These are phyloP conservation scores for Holacanthus passer DNA, from an alignment of 2,113 vertebrate genomes.

Conservation along the genomic window DNA sequence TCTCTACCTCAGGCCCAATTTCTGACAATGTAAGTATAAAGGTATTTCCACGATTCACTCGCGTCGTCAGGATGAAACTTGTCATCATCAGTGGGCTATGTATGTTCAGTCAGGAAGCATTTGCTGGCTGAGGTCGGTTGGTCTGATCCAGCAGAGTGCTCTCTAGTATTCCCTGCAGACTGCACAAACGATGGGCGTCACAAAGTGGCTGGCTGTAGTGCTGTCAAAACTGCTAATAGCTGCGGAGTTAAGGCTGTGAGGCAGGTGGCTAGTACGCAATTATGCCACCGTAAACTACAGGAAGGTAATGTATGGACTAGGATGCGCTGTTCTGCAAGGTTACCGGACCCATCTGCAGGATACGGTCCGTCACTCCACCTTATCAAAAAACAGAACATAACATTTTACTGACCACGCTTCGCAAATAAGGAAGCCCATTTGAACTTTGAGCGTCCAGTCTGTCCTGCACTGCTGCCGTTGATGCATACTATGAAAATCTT, in stretches of 20 bases:
- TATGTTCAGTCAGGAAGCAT: constrained; percentile 37
- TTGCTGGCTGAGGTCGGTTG: constrained; percentile 19
- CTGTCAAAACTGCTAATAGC: constrained; percentile 48
- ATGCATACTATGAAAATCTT: constrained; percentile 3
- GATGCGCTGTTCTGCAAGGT: not conserved
- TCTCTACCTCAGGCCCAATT: constrained; percentile 36
- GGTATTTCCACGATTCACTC: constrained; percentile 32
- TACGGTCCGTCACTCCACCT: not conserved
- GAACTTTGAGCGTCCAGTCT: not conserved
- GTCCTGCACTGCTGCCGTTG: not conserved
- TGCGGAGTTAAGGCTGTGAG: not conserved
- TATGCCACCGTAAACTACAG: constrained; percentile 7
- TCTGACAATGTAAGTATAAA: constrained; percentile 16
- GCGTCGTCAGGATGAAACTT: constrained; percentile 50
- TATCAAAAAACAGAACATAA: not conserved
- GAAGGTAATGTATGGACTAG: not conserved
- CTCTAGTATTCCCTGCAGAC: constrained; percentile 28
- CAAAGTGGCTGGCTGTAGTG: constrained; percentile 33
- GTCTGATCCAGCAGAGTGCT: constrained; percentile 47
- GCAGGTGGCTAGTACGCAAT: constrained; percentile 3
- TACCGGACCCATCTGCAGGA: not conserved
- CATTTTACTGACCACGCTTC: not conserved
- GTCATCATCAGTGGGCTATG: constrained; percentile 40
- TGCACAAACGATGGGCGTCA: constrained; percentile 13
- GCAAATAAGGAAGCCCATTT: not conserved